Conservation (phyloP, 2,113 vertebrate species). For the Lasiurus borealis region DNA sequence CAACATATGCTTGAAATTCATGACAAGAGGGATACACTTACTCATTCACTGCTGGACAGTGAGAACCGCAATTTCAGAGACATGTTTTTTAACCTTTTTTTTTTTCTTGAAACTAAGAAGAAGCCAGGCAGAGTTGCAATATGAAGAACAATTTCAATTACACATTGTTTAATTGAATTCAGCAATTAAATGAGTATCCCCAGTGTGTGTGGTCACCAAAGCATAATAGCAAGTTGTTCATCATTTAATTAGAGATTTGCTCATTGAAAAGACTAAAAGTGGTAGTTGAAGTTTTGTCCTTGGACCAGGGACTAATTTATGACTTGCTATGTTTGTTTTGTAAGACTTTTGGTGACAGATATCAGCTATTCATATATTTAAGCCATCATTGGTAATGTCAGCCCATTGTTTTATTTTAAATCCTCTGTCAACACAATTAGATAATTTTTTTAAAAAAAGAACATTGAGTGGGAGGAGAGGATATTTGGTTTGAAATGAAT, state of each 20-base stretch:
- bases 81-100: conserved; percentile 48
- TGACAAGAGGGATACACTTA: neutral
- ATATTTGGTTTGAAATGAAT: conserved; percentile 42
- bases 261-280: conserved; percentile 60
- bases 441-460: neutral
- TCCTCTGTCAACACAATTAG: conserved; percentile 6
- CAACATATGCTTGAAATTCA: neutral
- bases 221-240: conserved; percentile 48
- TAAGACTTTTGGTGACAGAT: neutral
- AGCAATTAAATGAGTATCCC: conserved; percentile 75
- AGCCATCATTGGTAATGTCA: neutral
- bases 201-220: conserved; percentile 71
- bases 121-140: conserved; percentile 64
- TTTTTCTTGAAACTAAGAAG: neutral
- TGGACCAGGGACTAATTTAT: conserved; percentile 31
- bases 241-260: conserved; percentile 63
- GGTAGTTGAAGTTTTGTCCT: conserved; percentile 51
- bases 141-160: conserved; percentile 76
- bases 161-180: conserved; percentile 75
- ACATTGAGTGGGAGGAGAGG: neutral
- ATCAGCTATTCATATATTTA: conserved; percentile 3
- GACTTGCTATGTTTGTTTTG: neutral
- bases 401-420: conserved; percentile 31
- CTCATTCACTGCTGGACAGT: neutral
- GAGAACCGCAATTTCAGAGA: neutral